Evolutionary conservation across 2,113 vertebrate species (phyloP).

Genomic region (Ailurus styani): DNA sequence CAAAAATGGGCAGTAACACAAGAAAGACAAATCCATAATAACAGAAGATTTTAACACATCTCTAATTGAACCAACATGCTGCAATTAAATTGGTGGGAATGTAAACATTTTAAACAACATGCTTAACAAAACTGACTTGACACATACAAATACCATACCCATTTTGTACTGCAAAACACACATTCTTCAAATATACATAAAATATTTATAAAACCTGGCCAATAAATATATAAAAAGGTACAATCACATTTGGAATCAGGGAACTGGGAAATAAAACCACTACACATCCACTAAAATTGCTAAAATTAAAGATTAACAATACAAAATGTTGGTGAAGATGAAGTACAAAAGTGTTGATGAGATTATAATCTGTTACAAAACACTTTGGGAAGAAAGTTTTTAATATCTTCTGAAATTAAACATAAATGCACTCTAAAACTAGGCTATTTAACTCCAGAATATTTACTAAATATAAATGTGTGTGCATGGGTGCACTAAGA

Average conservation of each 20-base stretch:
- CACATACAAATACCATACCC: not conserved
- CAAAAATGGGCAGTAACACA: not conserved
- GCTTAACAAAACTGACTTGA: not conserved
- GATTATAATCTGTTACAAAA: not conserved
- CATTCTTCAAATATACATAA: not conserved
- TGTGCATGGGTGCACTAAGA: not conserved
- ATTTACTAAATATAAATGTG: not conserved
- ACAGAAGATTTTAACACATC: not conserved
- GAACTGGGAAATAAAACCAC: not conserved
- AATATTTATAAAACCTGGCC: not conserved
- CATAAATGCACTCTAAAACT: not conserved
- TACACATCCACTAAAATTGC: not conserved
- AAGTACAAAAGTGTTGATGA: not conserved
- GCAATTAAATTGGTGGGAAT: not conserved
- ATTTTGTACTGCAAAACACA: not conserved
- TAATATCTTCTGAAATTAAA: not conserved
- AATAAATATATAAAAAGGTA: not conserved
- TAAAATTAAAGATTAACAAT: conserved; percentile 11
- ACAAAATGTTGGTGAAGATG: not conserved
- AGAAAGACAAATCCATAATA: not conserved
- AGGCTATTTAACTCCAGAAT: not conserved
- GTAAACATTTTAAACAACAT: not conserved
- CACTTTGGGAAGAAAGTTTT: not conserved
- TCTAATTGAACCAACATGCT: not conserved
- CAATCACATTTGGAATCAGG: not conserved